Evolutionary conservation across 2,113 vertebrate genomes (phyloP), one percentile per base, ranked within the genome.

Genomic region (Steatornis caripensis): DNA sequence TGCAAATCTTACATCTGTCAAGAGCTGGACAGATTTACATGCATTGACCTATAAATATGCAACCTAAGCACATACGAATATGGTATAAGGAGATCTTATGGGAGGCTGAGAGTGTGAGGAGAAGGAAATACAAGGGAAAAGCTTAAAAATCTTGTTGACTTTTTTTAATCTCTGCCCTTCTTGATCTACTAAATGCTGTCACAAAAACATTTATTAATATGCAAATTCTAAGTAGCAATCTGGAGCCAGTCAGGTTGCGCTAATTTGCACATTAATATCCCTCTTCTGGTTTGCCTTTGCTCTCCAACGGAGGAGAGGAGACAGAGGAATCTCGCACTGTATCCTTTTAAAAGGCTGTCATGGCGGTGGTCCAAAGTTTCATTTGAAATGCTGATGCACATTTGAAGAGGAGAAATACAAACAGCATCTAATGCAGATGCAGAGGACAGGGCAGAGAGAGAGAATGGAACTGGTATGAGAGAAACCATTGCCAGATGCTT

Each of bases 241-340:
- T 98, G 98, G 98, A 98, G 96, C 96, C 97, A 98, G 98, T 98
- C 98, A 98, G 98, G 98, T 98, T 98, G 97, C 57, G 90, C 97
- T 98, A 98, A 98, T 98, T 98, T 98, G 98, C 98, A 98, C 98
- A 98, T 98, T 98, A 98, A 98, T 98, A 98, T 98, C 98, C 97
- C 97, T 98, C 97, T 98, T 98, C 97, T 97, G 97, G 94, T 97
- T 83, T 96, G 97, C 92, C 92, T 98, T 97, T 97, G 93, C 97
- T 97, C 87, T 96, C 81, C 74, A 81, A n/a, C 0, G 5, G 69
- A 95, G 94, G 94, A 77, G 46, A 92, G 39, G 58, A 57, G 43
- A 88, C 14, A 43, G 51, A 39, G n/a, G 32, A 65, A 87, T 75
- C 14, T 64, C 5, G 0, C 66, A 51, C 58, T 75, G 20, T 80